Base-by-base conservation (phyloP, 2,888 invertebrate species). In the Dasysyrphus tricinctus region DNA sequence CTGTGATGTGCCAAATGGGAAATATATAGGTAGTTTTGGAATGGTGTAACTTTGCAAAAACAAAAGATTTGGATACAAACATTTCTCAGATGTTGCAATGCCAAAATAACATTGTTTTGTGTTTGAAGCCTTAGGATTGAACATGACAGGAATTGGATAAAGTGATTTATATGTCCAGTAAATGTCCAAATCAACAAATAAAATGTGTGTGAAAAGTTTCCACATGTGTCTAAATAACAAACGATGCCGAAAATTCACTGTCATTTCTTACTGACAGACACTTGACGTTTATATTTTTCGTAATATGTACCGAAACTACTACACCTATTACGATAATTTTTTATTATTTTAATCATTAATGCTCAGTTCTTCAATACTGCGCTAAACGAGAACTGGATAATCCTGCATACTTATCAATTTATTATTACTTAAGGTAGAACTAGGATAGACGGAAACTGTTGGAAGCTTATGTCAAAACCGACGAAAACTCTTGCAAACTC, bases 1-100 rank as follows among this genome's bases (percentile, higher is more conserved):
- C 32, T 47, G 37, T 80, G 54, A 32, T 70, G 61, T 63, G 75
- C 75, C 56, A 70, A 80, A 69, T 76, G 16, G 65, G 12, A 14
- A 32, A 34, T 8, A 34, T 12, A 24, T 14, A 16, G 12, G 3
- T n/a, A 37, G 37, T 24, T 44, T 42, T 37, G 67, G 24, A 49
- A 63, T 42, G 32, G 32, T 32, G 32, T 32, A 7, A 29, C 5
- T 44, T 42, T 44, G 11, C 11, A 39, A n/a, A 37, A 34, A 32
- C 32, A 67, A 34, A 49, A 67, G 32, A 16, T 42, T 47, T 47
- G 37, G 37, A 51, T 34, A n/a, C 5, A 47, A 29, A 19, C 0
- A 14, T 61, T 67, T 67, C 29, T 32, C 34, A 51, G 24, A 67
- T 67, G 29, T 39, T n/a, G 3, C 39, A 54, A 11, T 19, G 67